Evolutionary conservation across 2,888 invertebrate species (phyloP).

Genomic region (Ectemnius continuus): DNA sequence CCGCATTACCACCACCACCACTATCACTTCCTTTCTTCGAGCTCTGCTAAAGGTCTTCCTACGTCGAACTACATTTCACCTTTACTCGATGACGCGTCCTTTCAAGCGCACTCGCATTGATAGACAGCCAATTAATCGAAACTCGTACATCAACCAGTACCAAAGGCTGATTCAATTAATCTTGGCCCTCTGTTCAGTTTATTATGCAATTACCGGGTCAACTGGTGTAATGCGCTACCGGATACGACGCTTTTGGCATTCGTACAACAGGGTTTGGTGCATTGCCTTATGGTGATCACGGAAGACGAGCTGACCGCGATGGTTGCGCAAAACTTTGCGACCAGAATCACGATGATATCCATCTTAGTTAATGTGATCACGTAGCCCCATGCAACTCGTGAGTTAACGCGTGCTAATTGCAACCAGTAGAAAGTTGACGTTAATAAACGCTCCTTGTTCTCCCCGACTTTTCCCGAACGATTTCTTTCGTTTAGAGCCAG

Average conservation of each 20-base stretch:
- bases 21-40: slow-evolving; percentile 5
- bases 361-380: slow-evolving; percentile 30
- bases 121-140: background rate
- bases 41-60: background rate
- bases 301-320: slow-evolving; percentile 15
- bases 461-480: background rate
- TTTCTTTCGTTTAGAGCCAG: background rate
- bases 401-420: slow-evolving; percentile 28
- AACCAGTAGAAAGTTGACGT: slow-evolving; percentile 12
- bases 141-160: background rate
- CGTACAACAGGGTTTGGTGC: slow-evolving; percentile 22
- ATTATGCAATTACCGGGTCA: no score
- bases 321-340: slow-evolving; percentile 14
- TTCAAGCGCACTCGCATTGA: background rate
- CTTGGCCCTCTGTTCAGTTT: background rate
- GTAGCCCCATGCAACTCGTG: slow-evolving; percentile 18
- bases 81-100: background rate
- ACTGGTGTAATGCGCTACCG: no score
- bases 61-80: background rate
- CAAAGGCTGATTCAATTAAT: background rate
- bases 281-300: slow-evolving; percentile 20
- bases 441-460: background rate
- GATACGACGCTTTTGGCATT: slow-evolving; percentile 39
- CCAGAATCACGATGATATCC: slow-evolving; percentile 7
- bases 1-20: background rate